Percentiles rank a stretch among this genome's conserved stretches.
phyloP scores from a whole-genome alignment of 37 sponge, comb jelly and placozoan genomes.

The Spongilla lacustris region DNA sequence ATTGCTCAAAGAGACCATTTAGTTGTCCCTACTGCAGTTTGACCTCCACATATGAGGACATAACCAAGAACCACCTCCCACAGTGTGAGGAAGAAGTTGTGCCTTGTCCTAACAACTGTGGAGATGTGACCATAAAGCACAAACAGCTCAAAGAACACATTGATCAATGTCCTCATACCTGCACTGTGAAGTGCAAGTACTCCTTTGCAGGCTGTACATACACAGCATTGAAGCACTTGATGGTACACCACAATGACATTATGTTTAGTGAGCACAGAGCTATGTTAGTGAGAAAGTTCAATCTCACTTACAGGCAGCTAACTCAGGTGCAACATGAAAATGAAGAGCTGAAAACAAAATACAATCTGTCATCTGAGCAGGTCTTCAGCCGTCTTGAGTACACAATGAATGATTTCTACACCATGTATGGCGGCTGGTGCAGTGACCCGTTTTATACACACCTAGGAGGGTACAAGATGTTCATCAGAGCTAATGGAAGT shows the following conservation, averaged over 20 bases:
- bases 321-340: not conserved
- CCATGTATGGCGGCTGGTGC: not conserved
- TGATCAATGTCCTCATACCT: not conserved
- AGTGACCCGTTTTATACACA: conserved; percentile 32
- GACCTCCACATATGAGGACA: conserved; percentile 32
- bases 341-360: not conserved
- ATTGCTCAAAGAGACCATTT: conserved; percentile 30
- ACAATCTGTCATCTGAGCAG: not conserved
- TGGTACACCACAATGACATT: not conserved
- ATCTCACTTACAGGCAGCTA: not conserved
- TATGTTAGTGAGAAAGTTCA: not conserved
- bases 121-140: not conserved
- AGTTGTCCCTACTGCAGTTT: conserved; percentile 24
- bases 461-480: conserved; percentile 25
- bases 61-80: conserved; percentile 8
- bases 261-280: not conserved
- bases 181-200: not conserved
- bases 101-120: conserved; percentile 32
- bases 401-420: not conserved
- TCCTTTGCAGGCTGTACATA: conserved; percentile 6
- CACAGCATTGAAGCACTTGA: not conserved
- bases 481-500: not conserved
- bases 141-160: conserved; percentile 8
- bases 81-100: conserved; percentile 4
- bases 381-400: not conserved